Base-by-base conservation (phyloP, 2,797 vertebrate genomes). In the Sarcoramphus papa region DNA sequence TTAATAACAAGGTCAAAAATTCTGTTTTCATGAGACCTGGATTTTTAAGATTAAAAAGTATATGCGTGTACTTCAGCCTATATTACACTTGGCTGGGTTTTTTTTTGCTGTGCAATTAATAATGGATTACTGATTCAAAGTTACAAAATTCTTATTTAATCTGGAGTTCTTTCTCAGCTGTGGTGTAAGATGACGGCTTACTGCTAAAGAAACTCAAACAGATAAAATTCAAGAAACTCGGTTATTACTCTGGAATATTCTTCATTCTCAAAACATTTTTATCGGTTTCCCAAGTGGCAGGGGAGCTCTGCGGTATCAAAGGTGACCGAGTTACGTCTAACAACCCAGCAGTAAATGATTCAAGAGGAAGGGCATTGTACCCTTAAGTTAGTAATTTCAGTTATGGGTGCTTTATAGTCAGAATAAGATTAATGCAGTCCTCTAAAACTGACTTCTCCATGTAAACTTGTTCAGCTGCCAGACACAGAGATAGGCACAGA, bases 391-490 rank as follows among this genome's bases (percentile, higher is more conserved):
- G 97, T 97, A 85, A 93, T 95, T 96, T 96, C 96, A 5, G 88
- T 97, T 95, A 90, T 91, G 90, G 95, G 80, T 3, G 60, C 94
- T 97, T 97, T 97, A 98, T 95, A 82, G 91, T 95, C 94, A 77
- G 93, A 96, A 92, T 93, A 96, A 93, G 94, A 95, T 95, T 80
- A 91, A 93, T 92, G 89, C 96, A 90, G 74, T 94, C 97, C 95
- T 97, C 94, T 97, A 96, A 97, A 97, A 93, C 93, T 81, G 95
- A 88, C 88, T 97, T 79, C 91, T 96, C 83, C 92, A 5, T 88
- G 93, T 84, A 88, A 94, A 95, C 96, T 97, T 97, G 95, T 97
- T 97, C 96, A 87, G 95, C 96, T 91, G 98, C 97, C 97, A 97
- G 92, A 93, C 65, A 22, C 65, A 94, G 89, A 96, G 86, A 87